Evolutionary conservation across 2,797 vertebrate species (phyloP), one percentile per base, ranked within the genome.

Genomic region (Sebastes variabilis): DNA sequence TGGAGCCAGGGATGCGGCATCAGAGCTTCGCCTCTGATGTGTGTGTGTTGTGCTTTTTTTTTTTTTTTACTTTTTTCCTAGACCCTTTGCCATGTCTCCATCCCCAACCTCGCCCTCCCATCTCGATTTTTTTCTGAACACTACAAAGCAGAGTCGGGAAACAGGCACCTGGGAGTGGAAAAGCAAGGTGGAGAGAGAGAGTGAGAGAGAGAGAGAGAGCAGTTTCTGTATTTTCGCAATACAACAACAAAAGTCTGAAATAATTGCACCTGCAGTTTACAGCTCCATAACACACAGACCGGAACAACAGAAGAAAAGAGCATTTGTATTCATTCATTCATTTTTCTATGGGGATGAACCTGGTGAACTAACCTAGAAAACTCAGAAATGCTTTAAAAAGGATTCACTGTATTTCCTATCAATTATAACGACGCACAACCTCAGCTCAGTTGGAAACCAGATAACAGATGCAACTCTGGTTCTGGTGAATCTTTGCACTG

Each of bases 11-110:
- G 93, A 93, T 93, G 86, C 88, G 38, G 88, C 90, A 91, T 88
- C 85, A 79, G 77, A 90, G 87, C 89, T 83, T 81, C 32, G 61
- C 78, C 86, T 95, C 89, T 93, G 90, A 94, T 90, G 92, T 91
- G 77, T 73, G 32, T 86, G 76, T 71, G 74, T 71, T 82, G 20
- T 75, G 71, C 54, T 56, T 27, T 38, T 42, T 42, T 42, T 34
- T 75, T 74, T 81, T 78, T 81, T 65, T 36, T 58, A 56, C 69
- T 24, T 55, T 55, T 55, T 24, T 46, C 69, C 75, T 67, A 59
- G 72, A 81, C 66, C 79, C 75, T 84, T 79, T 80, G 72, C 84
- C 79, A 82, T 70, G 64, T 81, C 83, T 89, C 67, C 80, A 82
- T 93, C 75, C 77, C 68, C 52, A 81, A 75, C 78, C 75, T 81